Conservation (phyloP, 37 sponge, comb jelly and placozoan species). For the Spongilla lacustris region DNA sequence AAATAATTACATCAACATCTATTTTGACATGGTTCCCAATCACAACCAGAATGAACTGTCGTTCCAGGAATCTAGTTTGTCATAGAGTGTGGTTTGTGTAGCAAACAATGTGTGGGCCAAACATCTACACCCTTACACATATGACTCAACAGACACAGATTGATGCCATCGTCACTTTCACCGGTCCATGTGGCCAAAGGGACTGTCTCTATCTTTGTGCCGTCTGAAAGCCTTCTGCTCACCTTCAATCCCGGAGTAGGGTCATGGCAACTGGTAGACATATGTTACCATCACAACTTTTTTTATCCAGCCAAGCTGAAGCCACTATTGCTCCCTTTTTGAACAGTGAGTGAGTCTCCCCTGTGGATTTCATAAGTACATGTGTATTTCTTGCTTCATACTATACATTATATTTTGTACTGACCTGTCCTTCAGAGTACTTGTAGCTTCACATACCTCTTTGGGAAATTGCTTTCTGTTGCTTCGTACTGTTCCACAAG, state of each 20-base stretch:
- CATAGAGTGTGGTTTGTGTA: too few relatives aligned
- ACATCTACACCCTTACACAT: too few relatives aligned
- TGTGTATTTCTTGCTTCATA: too few relatives aligned
- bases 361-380: background rate
- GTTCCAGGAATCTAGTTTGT: too few relatives aligned
- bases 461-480: constrained; percentile 27
- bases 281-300: constrained; percentile 37
- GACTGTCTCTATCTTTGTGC: background rate
- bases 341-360: constrained; percentile 16
- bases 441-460: background rate
- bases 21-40: too few relatives aligned
- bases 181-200: too few relatives aligned
- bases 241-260: background rate
- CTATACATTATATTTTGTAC: too few relatives aligned
- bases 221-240: background rate
- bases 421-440: background rate
- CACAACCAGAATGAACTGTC: too few relatives aligned
- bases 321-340: constrained; percentile 24
- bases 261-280: constrained; percentile 7
- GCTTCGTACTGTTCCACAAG: constrained; percentile 27
- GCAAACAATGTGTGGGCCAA: too few relatives aligned
- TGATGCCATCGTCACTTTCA: too few relatives aligned
- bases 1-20: too few relatives aligned
- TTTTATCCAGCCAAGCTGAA: constrained; percentile 41
- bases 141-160: too few relatives aligned